Conservation (phyloP, 2,797 vertebrate genomes). For the Clarias laeviceps region DNA sequence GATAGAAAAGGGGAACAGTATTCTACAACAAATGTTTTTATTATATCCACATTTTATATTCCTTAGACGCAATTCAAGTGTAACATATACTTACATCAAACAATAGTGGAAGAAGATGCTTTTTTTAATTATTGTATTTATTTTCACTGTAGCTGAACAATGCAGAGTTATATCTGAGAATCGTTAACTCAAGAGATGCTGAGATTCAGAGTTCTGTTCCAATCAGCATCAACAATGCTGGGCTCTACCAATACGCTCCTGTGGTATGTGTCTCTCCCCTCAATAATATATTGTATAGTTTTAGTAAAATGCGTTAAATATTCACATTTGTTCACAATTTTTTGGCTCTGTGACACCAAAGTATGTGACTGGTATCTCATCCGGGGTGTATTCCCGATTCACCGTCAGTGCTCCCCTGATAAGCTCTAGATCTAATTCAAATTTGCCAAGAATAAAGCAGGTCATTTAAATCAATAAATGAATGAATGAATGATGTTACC, state of each 20-base stretch:
- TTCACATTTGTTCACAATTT: no score
- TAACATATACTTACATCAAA: neutral
- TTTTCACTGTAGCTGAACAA: constrained; percentile 56
- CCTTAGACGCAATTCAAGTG: neutral
- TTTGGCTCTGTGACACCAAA: neutral
- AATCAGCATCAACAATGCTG: constrained; percentile 55
- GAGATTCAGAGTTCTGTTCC: constrained; percentile 57
- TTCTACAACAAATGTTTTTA: neutral
- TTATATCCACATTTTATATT: neutral
- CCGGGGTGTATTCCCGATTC: neutral
- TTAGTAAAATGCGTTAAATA: neutral
- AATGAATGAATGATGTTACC: neutral
- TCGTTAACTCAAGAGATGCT: constrained; percentile 62
- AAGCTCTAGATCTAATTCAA: neutral
- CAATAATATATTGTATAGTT: neutral
- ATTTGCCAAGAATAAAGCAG: neutral
- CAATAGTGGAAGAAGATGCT: neutral
- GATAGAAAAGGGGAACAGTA: neutral
- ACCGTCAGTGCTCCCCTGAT: neutral
- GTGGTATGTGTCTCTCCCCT: constrained; percentile 49
- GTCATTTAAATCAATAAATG: neutral
- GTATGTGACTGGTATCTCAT: neutral
- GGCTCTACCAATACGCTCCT: constrained; percentile 61
- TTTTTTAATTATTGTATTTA: neutral
- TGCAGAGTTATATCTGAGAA: constrained; percentile 62